Base-by-base conservation (phyloP, 2,797 vertebrate species). In the Pangasius mekongensis region DNA sequence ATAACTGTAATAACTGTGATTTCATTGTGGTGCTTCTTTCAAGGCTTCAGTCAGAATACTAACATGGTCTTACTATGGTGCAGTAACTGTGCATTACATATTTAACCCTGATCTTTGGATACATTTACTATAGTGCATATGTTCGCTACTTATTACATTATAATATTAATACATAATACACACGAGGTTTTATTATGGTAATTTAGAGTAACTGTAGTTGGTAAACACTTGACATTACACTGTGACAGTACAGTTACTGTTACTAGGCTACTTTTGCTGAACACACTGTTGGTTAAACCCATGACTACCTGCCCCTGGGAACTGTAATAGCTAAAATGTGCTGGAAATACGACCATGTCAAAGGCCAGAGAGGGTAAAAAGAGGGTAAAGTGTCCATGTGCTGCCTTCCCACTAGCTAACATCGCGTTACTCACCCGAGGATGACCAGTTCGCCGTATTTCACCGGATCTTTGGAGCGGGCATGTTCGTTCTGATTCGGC, bases 371-470 rank as follows among this genome's bases (percentile, higher is more conserved):
- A 49, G 27, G 24, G 27, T 83, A 22, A 47, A 84, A 27, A 30
- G 0, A 49, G 27, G 24, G 27, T 83, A 11, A 47, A 43, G 11
- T 69, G n/a, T 5, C 62, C 39, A 62, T 64, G 76, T 82, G 64
- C 24, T 30, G 47, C 33, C 30, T 47, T 14, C 6, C n/a, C 56
- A 87, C 7, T 6, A 13, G 82, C 14, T 66, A 30, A 11, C 82
- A 8, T 24, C 10, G 24, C 10, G 30, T 84, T 90, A 96, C 98
- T 98, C 94, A 98, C 98, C 98, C 98, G 92, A 98, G 94, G 80
- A 99, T 97, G 95, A 99, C 96, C 95, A 98, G 94, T 93, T 99
- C 98, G 90, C 98, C 98, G 93, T 98, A 99, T 96, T 98, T 99
- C 90, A 98, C 96, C 92, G 97, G 97, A 95, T 98, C 98, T 97